Evolutionary conservation across 2,888 invertebrate species (phyloP), one percentile per base, ranked within the genome.

Genomic region (Schizotus pectinicornis): DNA sequence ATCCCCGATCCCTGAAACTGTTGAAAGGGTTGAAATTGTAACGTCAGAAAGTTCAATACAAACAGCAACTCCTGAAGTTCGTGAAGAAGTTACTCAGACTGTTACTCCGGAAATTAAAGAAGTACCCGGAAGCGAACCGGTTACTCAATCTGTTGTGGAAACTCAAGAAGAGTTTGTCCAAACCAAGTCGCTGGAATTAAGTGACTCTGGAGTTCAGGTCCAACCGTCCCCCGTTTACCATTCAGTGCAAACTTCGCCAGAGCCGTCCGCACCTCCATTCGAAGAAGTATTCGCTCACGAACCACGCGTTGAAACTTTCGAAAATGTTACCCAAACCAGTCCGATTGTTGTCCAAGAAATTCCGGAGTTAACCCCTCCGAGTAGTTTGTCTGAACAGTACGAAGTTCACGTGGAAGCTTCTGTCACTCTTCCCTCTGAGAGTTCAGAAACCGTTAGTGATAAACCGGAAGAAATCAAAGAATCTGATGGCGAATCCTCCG

Each of bases 351-450:
- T 81, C 7, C 60, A 63, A 52, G 65, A 64, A 31, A 51, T 65
- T 13, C 43, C 34, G 7, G 59, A 64, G 32, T 36, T 62, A n/a
- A 62, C 65, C 35, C 67, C 67, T 22, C 66, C 69, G 39, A 62
- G 57, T 14, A 71, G 69, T 59, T 55, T 65, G 5, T 73, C 74
- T 2, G 74, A 74, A 54, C 69, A 73, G 35, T 86, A 84, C 64
- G 86, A 87, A 80, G 81, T 87, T n/a, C 84, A 85, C 63, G 80
- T 87, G 30, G 78, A 84, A 67, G 84, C 86, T 35, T 82, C 83
- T 58, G 82, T 86, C 12, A 81, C 85, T 0, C 82, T 87, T 57
- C 84, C 84, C 12, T 63, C 70, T 22, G 74, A 74, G 46, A 57
- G 43, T 8, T 66, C 63, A 9, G 67, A 66, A 34, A 62, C 64